Evolutionary conservation across 1,140 invertebrate genomes (phyloP).

Genomic region (Diprion similis): DNA sequence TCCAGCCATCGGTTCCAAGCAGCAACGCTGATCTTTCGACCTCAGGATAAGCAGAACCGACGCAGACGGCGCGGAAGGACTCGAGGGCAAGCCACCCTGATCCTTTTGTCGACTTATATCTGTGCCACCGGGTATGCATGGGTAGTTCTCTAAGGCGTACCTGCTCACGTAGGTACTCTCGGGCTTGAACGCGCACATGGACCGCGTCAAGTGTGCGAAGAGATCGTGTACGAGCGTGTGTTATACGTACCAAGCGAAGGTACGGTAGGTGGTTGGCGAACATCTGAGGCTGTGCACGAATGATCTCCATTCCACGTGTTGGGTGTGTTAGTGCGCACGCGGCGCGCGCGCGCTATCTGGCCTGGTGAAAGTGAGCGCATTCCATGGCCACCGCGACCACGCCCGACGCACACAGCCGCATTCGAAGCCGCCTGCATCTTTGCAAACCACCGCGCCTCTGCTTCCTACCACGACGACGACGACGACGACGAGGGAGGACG

Average conservation of each 20-base stretch:
- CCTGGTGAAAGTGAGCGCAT: constrained; percentile 63
- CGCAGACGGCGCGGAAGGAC: too few relatives aligned
- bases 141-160: neutral
- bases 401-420: constrained; percentile 52
- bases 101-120: too few relatives aligned
- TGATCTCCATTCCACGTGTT: neutral
- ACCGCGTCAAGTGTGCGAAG: too few relatives aligned
- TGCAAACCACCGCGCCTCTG: neutral
- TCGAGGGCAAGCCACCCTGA: too few relatives aligned
- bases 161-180: neutral
- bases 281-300: neutral
- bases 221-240: neutral
- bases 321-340: constrained; percentile 33
- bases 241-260: neutral
- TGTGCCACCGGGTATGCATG: neutral
- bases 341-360: constrained; percentile 28
- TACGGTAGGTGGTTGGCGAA: neutral
- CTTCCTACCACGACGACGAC: constrained; percentile 7
- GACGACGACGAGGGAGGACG: constrained; percentile 3
- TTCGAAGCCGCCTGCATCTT: constrained; percentile 35
- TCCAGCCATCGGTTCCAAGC: too few relatives aligned
- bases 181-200: too few relatives aligned
- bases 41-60: too few relatives aligned
- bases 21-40: too few relatives aligned
- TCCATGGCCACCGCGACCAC: constrained; percentile 62